These are phyloP conservation scores for Gymnorhina tibicen DNA, from an alignment of 2,113 vertebrate species.

Conservation along the genomic window DNA sequence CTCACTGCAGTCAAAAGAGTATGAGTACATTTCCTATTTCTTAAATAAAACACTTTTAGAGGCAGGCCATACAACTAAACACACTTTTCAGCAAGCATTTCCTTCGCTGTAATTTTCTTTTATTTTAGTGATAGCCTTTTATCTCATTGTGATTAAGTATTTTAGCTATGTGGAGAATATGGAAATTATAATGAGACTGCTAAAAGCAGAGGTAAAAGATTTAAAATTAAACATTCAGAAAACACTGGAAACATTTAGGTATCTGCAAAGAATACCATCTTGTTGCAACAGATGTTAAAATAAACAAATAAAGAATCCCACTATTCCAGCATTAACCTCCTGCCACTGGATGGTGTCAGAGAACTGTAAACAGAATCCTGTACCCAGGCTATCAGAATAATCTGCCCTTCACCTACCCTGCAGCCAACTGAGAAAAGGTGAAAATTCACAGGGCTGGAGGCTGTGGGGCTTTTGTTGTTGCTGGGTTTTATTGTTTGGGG, in stretches of 20 bases:
- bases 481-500: neutral
- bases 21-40: neutral
- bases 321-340: constrained; percentile 69
- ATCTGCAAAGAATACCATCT: neutral
- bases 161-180: neutral
- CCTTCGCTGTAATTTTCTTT: neutral
- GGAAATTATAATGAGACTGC: neutral
- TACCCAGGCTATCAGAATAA: neutral
- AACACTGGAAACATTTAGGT: neutral
- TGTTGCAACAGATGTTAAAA: neutral
- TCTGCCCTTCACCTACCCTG: neutral
- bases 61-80: neutral
- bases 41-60: neutral
- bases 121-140: neutral
- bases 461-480: neutral
- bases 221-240: neutral
- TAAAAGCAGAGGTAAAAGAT: neutral
- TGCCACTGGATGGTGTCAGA: constrained; percentile 96
- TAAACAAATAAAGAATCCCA: neutral
- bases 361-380: constrained; percentile 78
- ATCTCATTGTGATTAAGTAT: neutral
- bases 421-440: neutral
- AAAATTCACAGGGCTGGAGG: neutral
- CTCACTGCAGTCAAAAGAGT: neutral
- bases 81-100: neutral